These are phyloP conservation scores for Pangasius djambal DNA, from an alignment of 2,797 vertebrate species.

Conservation along the genomic window DNA sequence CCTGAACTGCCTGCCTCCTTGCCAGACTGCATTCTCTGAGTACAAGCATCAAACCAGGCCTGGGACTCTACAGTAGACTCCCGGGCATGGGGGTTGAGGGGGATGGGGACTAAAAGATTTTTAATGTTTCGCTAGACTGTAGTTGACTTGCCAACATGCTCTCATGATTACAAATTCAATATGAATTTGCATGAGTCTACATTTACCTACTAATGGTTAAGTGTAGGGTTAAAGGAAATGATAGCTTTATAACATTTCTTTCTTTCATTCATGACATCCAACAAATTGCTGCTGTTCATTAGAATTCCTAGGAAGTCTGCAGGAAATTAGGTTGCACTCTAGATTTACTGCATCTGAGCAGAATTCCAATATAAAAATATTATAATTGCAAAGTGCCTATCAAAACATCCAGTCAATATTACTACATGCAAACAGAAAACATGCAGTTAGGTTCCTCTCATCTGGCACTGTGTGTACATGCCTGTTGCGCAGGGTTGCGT, in stretches of 20 bases:
- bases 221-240: background rate
- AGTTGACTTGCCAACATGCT: background rate
- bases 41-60: slow-evolving; percentile 37
- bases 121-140: background rate
- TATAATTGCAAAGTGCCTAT: background rate
- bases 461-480: slow-evolving; percentile 64
- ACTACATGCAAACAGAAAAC: slow-evolving; percentile 30
- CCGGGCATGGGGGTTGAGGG: background rate
- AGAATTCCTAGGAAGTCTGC: background rate
- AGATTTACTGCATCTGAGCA: background rate
- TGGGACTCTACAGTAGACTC: slow-evolving; percentile 33
- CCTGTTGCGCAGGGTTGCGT: slow-evolving; percentile 73
- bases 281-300: background rate
- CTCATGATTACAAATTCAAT: background rate
- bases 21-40: slow-evolving; percentile 31
- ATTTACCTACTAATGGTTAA: background rate
- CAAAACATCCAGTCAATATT: slow-evolving; percentile 22
- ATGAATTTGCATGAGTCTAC: background rate
- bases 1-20: slow-evolving; percentile 14
- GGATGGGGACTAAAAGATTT: background rate
- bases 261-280: background rate
- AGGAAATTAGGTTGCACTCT: no score
- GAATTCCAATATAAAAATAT: slow-evolving; percentile 10
- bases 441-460: slow-evolving; percentile 40
- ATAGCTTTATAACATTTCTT: background rate